Percentiles rank a stretch among this genome's conserved stretches.
These are phyloP conservation scores for Dryobates pubescens DNA, from an alignment of 2,797 vertebrate species.

Conservation along the genomic window DNA sequence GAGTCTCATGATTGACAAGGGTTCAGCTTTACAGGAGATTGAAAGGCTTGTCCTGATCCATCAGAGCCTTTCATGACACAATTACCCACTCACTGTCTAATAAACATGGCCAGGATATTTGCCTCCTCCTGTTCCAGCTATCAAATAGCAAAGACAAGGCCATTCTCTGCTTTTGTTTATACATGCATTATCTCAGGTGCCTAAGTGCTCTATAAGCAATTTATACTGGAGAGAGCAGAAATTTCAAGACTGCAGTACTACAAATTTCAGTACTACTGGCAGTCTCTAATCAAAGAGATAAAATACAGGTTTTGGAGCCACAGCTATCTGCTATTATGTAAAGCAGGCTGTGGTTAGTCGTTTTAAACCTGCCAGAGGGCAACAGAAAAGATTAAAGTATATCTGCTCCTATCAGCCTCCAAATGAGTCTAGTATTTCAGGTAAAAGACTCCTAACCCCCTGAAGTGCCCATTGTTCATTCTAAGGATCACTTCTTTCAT, in stretches of 20 bases:
- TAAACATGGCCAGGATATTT: neutral
- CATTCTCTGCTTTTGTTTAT: neutral
- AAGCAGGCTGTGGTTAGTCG: neutral
- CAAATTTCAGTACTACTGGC: neutral
- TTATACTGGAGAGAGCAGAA: neutral
- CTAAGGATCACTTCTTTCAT: slow-evolving; percentile 21
- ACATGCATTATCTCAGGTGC: neutral
- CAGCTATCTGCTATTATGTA: neutral
- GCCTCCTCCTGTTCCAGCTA: neutral
- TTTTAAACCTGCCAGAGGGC: neutral
- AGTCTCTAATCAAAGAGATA: neutral
- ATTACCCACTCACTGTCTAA: neutral
- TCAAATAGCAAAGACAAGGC: neutral
- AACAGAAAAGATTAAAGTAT: neutral
- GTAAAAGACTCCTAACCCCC: neutral
- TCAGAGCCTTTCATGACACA: neutral
- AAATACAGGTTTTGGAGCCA: neutral
- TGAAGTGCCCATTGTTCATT: slow-evolving; percentile 3
- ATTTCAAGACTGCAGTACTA: neutral
- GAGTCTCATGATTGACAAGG: neutral
- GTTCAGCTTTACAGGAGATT: neutral
- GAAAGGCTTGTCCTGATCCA: neutral
- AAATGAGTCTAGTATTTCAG: neutral
- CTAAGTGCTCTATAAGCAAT: neutral
- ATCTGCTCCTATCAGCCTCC: neutral